Evolutionary conservation across 2,113 vertebrate genomes (phyloP).

Genomic region (Sinocyclocheilus maitianheensis): DNA sequence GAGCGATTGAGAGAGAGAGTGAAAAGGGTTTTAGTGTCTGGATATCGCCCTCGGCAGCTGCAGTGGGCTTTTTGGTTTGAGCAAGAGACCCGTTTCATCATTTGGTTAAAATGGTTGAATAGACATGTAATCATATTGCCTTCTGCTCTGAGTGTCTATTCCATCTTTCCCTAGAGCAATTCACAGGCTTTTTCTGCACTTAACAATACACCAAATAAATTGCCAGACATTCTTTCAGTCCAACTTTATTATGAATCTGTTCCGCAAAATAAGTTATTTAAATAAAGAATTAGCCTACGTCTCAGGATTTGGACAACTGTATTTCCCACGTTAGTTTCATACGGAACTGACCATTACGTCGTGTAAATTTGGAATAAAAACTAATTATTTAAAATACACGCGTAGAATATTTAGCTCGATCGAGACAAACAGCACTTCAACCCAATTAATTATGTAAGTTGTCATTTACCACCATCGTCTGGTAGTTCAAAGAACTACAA

Average conservation of each 20-base stretch:
- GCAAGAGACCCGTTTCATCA: slow-evolving; percentile 25
- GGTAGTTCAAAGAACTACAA: neutral
- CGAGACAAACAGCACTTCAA: neutral
- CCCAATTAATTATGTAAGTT: neutral
- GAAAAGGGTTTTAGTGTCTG: slow-evolving; percentile 45
- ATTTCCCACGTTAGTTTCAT: neutral
- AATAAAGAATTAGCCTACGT: neutral
- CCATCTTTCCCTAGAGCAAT: slow-evolving; percentile 10
- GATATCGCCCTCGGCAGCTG: slow-evolving; percentile 8
- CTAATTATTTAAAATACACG: neutral
- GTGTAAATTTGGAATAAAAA: neutral
- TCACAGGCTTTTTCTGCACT: neutral
- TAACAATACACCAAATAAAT: slow-evolving; percentile 32
- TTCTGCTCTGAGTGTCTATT: slow-evolving; percentile 15
- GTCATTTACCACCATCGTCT: slow-evolving; percentile 19
- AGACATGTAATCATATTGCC: slow-evolving; percentile 33
- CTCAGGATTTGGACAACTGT: neutral
- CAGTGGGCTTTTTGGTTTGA: slow-evolving; percentile 40
- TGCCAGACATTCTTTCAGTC: slow-evolving; percentile 7
- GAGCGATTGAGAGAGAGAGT: slow-evolving; percentile 40
- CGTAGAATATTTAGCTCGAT: neutral
- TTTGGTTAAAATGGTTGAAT: slow-evolving; percentile 39
- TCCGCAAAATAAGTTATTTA: neutral
- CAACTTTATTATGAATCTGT: neutral
- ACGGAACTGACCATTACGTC: neutral